Percentiles rank a stretch among this genome's conserved stretches.
These are phyloP conservation scores for Gymnothorax javanicus DNA, from an alignment of 2,797 vertebrate species.

Conservation along the genomic window DNA sequence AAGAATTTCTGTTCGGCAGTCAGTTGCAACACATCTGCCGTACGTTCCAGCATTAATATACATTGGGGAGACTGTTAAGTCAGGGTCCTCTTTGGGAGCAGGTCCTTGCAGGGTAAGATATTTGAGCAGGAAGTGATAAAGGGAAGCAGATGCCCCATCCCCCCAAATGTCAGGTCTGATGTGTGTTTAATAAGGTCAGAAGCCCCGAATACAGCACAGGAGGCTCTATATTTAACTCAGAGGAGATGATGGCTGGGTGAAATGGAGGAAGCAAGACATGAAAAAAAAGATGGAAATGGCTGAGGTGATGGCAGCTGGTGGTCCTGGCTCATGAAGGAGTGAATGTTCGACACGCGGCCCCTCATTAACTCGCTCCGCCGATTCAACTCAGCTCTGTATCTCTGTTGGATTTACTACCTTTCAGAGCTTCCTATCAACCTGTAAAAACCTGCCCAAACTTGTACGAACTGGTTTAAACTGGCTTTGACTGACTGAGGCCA, in stretches of 20 bases:
- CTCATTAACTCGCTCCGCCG: background rate
- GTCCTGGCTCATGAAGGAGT: background rate
- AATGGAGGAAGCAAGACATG: background rate
- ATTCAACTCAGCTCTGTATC: background rate
- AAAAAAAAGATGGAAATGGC: background rate
- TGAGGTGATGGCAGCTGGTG: background rate
- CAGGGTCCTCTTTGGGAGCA: background rate
- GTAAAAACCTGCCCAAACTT: background rate
- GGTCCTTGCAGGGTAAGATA: background rate
- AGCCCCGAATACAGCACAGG: conserved; percentile 39
- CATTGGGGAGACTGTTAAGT: background rate
- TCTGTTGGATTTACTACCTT: background rate
- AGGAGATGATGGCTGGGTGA: background rate
- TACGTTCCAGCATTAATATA: background rate
- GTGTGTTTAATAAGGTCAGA: conserved; percentile 42
- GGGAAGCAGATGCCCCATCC: conserved; percentile 31
- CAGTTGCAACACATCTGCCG: background rate
- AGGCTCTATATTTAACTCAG: conserved; percentile 40
- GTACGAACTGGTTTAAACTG: background rate
- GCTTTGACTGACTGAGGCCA: background rate
- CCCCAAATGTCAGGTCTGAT: conserved; percentile 31
- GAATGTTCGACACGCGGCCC: background rate
- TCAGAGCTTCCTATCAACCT: background rate
- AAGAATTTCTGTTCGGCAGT: too few species aligned
- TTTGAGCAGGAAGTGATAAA: conserved; percentile 10